Base-by-base conservation (phyloP, 2,888 invertebrate genomes). In the Mythimna loreyi region DNA sequence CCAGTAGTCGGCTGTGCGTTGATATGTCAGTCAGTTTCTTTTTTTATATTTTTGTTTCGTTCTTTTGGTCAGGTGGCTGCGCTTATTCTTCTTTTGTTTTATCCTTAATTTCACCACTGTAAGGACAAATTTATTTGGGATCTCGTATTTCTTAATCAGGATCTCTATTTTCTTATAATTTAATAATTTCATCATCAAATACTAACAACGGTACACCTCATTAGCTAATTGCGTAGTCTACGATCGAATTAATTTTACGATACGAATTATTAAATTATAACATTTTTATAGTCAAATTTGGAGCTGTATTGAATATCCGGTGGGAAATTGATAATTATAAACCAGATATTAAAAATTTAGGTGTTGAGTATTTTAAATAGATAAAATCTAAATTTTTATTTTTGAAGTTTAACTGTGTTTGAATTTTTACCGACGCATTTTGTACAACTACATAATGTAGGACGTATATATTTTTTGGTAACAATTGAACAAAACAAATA, bases 281-380 rank as follows among this genome's bases (percentile, higher is more conserved):
- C n/a, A 67, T 52, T 78, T 82, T 78, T 79, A 72, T 9, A 53
- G 55, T 62, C 64, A 25, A 70, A 65, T 69, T 72, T 63, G 40
- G 52, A 49, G 13, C 30, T 70, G 57, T 70, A 74, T 76, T 67
- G 52, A 70, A 73, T 72, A 65, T 79, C 82, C 79, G 82, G 59
- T 73, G 82, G 67, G 45, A 67, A 67, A 75, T 75, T 73, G 59
- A 71, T 61, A 61, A 58, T 81, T 78, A 81, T 56, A 47, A 75
- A 64, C 66, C 45, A 45, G 57, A 71, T 55, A 50, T 45, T 23
- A 62, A 45, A 6, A 73, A 67, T 71, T 45, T 13, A 60, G 64
- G 30, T 56, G 59, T 80, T 59, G n/a, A 19, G 49, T 40, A 33
- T 68, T 62, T 28, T 60, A 1, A 50, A 57, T 67, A 21, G 36